Conservation (phyloP, 2,113 vertebrate species). For the Lagopus muta region DNA sequence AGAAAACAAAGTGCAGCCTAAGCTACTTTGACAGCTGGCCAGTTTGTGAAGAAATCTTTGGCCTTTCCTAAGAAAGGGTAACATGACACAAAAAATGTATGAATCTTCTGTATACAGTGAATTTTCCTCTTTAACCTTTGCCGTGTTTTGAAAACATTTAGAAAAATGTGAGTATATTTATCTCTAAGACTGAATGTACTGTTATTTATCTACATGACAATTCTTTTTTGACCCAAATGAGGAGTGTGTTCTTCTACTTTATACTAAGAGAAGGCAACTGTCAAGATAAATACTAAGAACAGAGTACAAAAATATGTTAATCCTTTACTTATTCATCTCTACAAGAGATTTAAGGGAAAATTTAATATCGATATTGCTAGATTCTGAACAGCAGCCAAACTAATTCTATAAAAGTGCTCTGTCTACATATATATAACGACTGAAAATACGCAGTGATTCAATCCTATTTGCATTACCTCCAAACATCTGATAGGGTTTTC, state of each 20-base stretch:
- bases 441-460: conserved; percentile 63
- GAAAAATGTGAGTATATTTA: not conserved
- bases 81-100: not conserved
- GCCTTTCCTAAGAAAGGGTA: not conserved
- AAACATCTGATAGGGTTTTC: conserved; percentile 13
- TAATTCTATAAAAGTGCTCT: conserved; percentile 78
- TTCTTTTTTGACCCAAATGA: not conserved
- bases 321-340: conserved; percentile 73
- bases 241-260: not conserved
- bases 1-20: not conserved
- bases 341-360: conserved; percentile 69
- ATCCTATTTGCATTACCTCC: conserved; percentile 54
- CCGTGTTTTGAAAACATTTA: not conserved
- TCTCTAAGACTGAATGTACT: not conserved
- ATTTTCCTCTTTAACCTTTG: not conserved
- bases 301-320: conserved; percentile 73
- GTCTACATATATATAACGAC: conserved; percentile 76
- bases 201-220: not conserved
- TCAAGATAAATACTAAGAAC: conserved; percentile 69
- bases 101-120: not conserved
- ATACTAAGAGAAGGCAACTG: conserved; percentile 40
- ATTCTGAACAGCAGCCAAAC: conserved; percentile 78
- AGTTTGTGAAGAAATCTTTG: not conserved
- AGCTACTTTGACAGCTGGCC: not conserved
- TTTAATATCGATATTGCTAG: conserved; percentile 79